phyloP scores from a whole-genome alignment of 2,888 invertebrate species.

The Nemoura dubitans region DNA sequence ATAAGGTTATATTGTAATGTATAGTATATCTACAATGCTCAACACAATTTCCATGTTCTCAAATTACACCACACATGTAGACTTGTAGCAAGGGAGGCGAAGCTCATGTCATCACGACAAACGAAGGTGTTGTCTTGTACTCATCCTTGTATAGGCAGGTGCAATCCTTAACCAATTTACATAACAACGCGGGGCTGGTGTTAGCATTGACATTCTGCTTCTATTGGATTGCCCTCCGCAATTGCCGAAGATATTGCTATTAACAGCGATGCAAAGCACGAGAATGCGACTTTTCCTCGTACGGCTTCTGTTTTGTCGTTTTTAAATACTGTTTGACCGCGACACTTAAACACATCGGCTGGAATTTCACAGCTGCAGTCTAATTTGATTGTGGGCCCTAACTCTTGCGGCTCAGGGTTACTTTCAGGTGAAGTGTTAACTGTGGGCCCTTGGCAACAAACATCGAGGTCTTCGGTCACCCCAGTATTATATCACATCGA shows the following conservation, averaged over 20 bases:
- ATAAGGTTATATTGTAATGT: neutral
- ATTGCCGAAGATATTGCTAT: neutral
- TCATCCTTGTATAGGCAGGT: constrained; percentile 1
- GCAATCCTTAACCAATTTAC: neutral
- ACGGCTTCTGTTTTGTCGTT: neutral
- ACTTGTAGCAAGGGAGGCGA: neutral
- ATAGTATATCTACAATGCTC: neutral
- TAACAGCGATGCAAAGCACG: no score
- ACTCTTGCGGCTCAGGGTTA: neutral
- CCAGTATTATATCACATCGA: no score
- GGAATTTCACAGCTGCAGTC: neutral
- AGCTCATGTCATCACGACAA: neutral
- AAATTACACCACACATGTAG: neutral
- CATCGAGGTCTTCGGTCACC: no score
- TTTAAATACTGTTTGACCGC: neutral
- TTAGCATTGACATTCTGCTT: neutral
- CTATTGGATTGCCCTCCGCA: neutral
- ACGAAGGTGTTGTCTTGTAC: neutral
- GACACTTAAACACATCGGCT: neutral
- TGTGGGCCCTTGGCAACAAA: no score
- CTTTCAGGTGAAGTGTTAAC: no score
- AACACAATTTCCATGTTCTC: neutral
- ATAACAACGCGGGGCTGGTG: neutral
- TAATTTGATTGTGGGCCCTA: neutral
- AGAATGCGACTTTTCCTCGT: neutral